Conservation (phyloP, 53 echinoderm and acorn worm species). For the Actinopyga echinites region DNA sequence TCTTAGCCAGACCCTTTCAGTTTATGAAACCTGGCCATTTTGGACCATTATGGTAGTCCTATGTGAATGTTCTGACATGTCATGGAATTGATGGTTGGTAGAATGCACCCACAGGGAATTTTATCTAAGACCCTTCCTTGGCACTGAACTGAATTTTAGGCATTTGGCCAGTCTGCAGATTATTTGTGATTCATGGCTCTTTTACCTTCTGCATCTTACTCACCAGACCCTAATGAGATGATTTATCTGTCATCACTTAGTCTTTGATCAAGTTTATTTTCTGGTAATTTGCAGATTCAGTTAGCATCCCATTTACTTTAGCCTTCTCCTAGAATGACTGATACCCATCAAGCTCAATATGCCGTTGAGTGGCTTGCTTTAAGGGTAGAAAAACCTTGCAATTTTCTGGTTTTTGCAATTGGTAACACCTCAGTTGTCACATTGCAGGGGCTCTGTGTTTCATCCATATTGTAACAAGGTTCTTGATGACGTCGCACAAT, state of each 20-base stretch:
- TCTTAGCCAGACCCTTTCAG: no score
- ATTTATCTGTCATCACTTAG: slow-evolving; percentile 20
- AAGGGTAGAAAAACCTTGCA: slow-evolving; percentile 9
- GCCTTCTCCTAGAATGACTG: background rate
- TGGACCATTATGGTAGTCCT: no score
- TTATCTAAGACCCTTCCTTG: no score
- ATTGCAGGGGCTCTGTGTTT: slow-evolving; percentile 26
- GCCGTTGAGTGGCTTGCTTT: slow-evolving; percentile 21
- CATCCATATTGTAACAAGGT: slow-evolving; percentile 28
- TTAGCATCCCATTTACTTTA: slow-evolving; percentile 17
- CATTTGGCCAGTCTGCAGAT: no score
- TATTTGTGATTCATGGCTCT: no score
- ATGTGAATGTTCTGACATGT: no score
- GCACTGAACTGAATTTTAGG: no score
- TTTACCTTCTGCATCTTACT: slow-evolving; percentile 9
- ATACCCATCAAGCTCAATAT: slow-evolving; percentile 4
- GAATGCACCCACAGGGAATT: no score
- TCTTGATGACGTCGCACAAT: slow-evolving; percentile 35
- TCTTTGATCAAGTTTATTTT: slow-evolving; percentile 49
- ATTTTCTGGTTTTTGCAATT: slow-evolving; percentile 41
- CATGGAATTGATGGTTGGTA: no score
- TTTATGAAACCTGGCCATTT: no score
- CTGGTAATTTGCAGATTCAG: slow-evolving; percentile 47
- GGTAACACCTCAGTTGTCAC: slow-evolving; percentile 43
- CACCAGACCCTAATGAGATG: slow-evolving; percentile 18